These are phyloP conservation scores for Emydura subglobosa DNA, from an alignment of 2,113 vertebrate species.

Conservation along the genomic window DNA sequence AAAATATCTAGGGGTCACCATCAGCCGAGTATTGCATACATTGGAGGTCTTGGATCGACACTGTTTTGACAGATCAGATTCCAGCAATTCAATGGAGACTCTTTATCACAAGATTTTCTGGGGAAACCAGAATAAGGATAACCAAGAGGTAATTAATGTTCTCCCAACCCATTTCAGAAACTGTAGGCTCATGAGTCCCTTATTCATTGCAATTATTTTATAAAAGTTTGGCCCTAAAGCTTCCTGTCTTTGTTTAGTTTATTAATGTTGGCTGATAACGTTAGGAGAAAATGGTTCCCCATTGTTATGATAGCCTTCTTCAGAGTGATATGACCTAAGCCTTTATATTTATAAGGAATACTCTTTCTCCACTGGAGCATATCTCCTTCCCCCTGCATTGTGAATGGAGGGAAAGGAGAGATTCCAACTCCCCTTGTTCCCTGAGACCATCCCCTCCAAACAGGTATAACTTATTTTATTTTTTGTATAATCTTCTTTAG, in stretches of 20 bases:
- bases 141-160: conserved; percentile 76
- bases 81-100: conserved; percentile 83
- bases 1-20: conserved; percentile 75
- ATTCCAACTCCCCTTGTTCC: not conserved
- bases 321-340: accelerated
- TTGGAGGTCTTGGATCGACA: conserved; percentile 82
- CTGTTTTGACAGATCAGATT: conserved; percentile 83
- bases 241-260: not conserved
- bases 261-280: not conserved
- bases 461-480: not conserved
- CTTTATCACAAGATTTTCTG: conserved; percentile 85
- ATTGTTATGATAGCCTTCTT: not conserved
- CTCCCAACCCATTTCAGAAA: not conserved
- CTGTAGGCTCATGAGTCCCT: not conserved
- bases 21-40: conserved; percentile 81
- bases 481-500: not conserved
- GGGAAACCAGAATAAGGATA: conserved; percentile 82
- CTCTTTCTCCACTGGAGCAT: not conserved
- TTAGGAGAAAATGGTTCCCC: not conserved
- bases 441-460: not conserved
- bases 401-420: not conserved
- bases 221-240: not conserved
- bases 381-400: not conserved
- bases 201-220: not conserved
- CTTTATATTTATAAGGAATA: not conserved